Percentiles rank a stretch among this genome's conserved stretches.
phyloP scores from a whole-genome alignment of 2,888 invertebrate genomes.

The Pharmacophagus antenor region DNA sequence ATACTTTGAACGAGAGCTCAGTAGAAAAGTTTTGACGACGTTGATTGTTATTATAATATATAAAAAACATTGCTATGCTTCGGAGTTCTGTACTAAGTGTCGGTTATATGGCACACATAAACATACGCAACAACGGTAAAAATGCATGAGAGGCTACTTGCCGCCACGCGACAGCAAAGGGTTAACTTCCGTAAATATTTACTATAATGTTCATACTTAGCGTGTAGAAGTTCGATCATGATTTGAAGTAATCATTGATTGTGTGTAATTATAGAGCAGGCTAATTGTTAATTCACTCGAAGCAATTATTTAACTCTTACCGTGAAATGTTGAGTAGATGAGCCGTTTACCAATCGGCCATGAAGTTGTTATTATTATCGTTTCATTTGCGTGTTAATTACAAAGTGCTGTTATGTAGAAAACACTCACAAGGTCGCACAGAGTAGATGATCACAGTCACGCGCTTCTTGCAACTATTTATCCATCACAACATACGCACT shows the following conservation, averaged over 20 bases:
- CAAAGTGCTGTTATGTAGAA: constrained; percentile 7
- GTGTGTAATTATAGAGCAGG: neutral
- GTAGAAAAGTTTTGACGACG: no score
- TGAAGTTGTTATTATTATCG: neutral
- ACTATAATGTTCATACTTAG: no score
- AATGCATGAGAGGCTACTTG: no score
- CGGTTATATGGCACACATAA: no score
- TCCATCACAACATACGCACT: neutral
- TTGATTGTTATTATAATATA: no score
- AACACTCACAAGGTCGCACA: constrained; percentile 8
- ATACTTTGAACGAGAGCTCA: no score
- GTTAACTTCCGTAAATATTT: no score
- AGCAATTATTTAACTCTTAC: neutral
- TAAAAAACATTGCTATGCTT: no score
- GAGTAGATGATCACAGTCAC: neutral
- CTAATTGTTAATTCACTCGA: neutral
- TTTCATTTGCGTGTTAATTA: constrained; percentile 16
- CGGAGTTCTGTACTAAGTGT: no score
- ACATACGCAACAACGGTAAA: no score
- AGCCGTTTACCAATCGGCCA: constrained; percentile 5
- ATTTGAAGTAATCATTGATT: neutral
- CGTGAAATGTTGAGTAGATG: neutral
- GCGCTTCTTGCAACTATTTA: neutral
- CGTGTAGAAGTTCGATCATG: neutral
- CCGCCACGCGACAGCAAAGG: no score